Evolutionary conservation across 2,797 vertebrate genomes (phyloP).

Genomic region (Lagorchestes hirsutus): DNA sequence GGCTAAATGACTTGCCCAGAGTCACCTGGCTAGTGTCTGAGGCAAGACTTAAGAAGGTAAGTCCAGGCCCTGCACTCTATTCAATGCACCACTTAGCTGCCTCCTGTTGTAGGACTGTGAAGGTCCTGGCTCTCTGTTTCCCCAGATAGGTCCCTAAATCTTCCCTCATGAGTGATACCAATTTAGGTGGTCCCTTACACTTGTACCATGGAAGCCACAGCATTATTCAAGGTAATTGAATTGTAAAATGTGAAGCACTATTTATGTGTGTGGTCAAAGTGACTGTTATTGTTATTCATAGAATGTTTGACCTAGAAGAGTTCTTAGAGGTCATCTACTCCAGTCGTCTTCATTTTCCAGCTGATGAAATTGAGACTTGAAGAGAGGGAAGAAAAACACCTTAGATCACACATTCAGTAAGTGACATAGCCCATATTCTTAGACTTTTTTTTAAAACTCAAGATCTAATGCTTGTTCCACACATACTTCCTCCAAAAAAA

Average conservation of each 20-base stretch:
- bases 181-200: background rate
- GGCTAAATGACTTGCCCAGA: background rate
- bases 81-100: background rate
- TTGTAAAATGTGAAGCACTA: background rate
- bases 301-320: background rate
- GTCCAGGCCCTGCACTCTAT: background rate
- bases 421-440: background rate
- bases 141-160: background rate
- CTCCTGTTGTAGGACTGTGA: background rate
- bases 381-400: background rate
- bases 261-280: background rate
- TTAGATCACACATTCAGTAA: background rate
- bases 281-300: background rate
- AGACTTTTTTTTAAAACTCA: background rate
- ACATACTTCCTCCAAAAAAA: background rate
- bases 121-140: background rate
- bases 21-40: background rate
- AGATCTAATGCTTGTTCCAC: accelerated
- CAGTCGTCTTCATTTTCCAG: background rate
- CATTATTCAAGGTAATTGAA: background rate
- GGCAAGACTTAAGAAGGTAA: background rate
- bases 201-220: background rate
- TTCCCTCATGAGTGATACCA: background rate
- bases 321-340: background rate
- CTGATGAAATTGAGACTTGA: background rate